Percentiles rank a stretch among this genome's conserved stretches.
These are phyloP conservation scores for Orchesella cincta DNA, from an alignment of 1,140 invertebrate species.

Conservation along the genomic window DNA sequence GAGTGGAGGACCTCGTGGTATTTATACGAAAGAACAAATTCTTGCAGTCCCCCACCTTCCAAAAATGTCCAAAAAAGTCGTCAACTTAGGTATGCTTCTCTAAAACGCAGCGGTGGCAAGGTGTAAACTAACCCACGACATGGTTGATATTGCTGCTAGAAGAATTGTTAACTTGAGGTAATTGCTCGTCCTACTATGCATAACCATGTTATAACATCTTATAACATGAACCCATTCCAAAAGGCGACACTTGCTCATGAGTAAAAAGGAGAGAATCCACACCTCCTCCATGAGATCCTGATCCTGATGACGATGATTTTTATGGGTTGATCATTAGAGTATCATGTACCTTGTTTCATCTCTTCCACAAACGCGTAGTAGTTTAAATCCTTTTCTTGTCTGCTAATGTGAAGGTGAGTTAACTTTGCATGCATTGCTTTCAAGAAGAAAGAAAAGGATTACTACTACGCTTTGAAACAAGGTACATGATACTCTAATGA, in stretches of 20 bases:
- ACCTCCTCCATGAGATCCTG: background rate
- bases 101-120: background rate
- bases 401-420: no score
- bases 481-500: no score
- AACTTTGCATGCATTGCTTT: no score
- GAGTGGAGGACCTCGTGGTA: background rate
- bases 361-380: no score
- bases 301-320: background rate
- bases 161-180: no score
- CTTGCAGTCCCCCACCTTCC: conserved; percentile 1
- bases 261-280: no score
- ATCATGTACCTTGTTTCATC: no score
- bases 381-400: background rate
- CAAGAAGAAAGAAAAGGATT: background rate
- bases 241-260: no score
- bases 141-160: background rate
- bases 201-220: no score
- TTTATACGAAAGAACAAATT: conserved; percentile 15
- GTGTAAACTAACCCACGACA: background rate
- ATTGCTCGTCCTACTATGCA: no score
- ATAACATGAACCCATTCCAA: no score
- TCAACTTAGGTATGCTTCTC: background rate
- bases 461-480: background rate
- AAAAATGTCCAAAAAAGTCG: background rate
- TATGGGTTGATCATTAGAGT: background rate